Evolutionary conservation across 92 coral and sea anemone genomes (phyloP).

Genomic region (Siderastrea siderea): DNA sequence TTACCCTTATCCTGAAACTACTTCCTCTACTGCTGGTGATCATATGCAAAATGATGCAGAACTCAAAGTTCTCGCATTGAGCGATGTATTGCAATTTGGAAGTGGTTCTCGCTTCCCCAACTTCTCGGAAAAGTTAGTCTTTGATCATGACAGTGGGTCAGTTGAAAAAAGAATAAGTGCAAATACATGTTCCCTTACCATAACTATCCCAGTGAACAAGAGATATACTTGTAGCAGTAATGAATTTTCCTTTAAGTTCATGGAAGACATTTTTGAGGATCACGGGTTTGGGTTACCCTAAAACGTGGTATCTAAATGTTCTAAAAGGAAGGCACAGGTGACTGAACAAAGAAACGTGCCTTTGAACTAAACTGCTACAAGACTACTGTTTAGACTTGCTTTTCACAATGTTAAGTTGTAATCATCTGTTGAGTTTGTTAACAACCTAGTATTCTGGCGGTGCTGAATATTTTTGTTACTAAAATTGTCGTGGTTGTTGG

Average conservation of each 20-base stretch:
- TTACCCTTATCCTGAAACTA: constrained; percentile 24
- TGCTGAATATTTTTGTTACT: too few species aligned
- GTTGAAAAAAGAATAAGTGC: constrained; percentile 51
- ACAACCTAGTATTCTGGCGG: too few species aligned
- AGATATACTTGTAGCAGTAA: constrained; percentile 37
- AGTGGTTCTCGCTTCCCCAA: constrained; percentile 70
- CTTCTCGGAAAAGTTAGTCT: constrained; percentile 55
- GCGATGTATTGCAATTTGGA: constrained; percentile 67
- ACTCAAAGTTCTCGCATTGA: constrained; percentile 33
- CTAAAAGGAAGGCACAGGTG: too few species aligned
- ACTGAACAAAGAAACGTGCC: too few species aligned
- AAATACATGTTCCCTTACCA: constrained; percentile 63
- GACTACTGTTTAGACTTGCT: too few species aligned
- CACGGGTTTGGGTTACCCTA: constrained; percentile 53
- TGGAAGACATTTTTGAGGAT: constrained; percentile 64
- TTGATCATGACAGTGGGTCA: constrained; percentile 46
- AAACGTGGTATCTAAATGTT: too few species aligned
- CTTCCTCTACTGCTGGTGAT: background rate
- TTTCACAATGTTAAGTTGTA: too few species aligned
- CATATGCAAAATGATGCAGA: constrained; percentile 5
- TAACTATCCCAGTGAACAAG: constrained; percentile 66
- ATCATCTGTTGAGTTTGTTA: too few species aligned
- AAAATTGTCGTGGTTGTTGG: too few species aligned
- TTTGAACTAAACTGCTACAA: too few species aligned
- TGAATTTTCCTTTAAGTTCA: constrained; percentile 39